Evolutionary conservation across 2,888 invertebrate species (phyloP).

Genomic region (Ypsolopha scabrella): DNA sequence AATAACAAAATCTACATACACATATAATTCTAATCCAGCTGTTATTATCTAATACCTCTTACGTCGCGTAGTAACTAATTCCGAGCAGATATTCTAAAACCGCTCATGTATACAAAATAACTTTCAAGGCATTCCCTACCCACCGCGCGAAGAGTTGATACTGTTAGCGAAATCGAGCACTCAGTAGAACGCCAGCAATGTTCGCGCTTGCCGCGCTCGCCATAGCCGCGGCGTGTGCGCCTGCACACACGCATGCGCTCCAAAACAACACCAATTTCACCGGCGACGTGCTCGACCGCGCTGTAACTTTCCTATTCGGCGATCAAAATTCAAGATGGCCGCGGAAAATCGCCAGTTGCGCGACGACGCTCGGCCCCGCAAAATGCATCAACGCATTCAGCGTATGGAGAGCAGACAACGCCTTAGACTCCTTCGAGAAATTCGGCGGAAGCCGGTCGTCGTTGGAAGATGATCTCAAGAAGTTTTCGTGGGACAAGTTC

Average conservation of each 20-base stretch:
- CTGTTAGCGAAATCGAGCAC: neutral
- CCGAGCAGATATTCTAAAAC: neutral
- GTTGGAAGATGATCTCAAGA: slow-evolving; percentile 31
- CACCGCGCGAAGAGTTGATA: neutral
- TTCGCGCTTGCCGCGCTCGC: slow-evolving; percentile 50
- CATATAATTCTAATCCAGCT: no score
- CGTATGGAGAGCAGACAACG: slow-evolving; percentile 58
- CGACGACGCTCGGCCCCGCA: slow-evolving; percentile 42
- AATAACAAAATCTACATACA: no score
- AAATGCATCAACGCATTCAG: slow-evolving; percentile 71
- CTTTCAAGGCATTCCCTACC: neutral
- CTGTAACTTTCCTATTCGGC: slow-evolving; percentile 19
- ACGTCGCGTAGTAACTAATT: neutral
- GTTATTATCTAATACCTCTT: no score
- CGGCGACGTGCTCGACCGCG: slow-evolving; percentile 9
- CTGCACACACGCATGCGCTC: slow-evolving; percentile 23
- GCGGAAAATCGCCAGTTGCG: slow-evolving; percentile 25
- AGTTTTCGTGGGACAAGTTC: slow-evolving; percentile 55
- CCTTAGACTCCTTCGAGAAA: slow-evolving; percentile 20
- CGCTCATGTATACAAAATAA: neutral
- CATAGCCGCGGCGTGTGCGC: slow-evolving; percentile 32
- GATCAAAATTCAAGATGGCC: slow-evolving; percentile 15
- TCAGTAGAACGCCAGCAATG: slow-evolving; percentile 57
- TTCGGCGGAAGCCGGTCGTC: slow-evolving; percentile 18
- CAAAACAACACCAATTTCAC: slow-evolving; percentile 5